These are phyloP conservation scores for Apteryx owenii DNA, from an alignment of 2,113 vertebrate species.

Conservation along the genomic window DNA sequence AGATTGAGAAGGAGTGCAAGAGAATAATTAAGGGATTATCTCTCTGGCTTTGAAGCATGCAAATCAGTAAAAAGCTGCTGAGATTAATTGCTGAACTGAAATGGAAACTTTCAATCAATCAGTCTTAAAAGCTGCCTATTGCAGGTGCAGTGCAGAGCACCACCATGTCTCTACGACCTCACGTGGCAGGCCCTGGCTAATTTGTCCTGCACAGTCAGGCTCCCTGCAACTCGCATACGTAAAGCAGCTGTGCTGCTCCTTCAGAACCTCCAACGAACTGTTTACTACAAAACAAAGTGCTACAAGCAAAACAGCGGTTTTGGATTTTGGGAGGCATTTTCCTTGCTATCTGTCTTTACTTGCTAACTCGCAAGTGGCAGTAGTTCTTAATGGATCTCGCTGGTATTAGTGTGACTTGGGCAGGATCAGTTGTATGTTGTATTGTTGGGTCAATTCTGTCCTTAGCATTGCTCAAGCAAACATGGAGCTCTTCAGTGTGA, in stretches of 20 bases:
- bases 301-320: background rate
- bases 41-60: background rate
- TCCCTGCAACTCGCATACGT: background rate
- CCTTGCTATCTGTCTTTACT: background rate
- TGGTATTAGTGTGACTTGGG: fast-evolving
- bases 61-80: background rate
- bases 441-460: background rate
- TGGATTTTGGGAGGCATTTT: background rate
- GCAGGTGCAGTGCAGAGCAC: background rate
- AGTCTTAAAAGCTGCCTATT: background rate
- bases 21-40: constrained; percentile 4
- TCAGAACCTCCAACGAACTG: background rate
- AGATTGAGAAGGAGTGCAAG: background rate
- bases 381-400: background rate
- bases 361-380: background rate
- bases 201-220: background rate
- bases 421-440: background rate
- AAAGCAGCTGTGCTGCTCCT: background rate
- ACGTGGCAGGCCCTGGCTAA: background rate
- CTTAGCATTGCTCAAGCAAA: background rate
- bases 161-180: background rate
- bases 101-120: background rate
- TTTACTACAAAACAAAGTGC: background rate
- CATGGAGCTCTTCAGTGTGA: background rate
- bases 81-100: constrained; percentile 5